These are phyloP conservation scores for Cydia amplana DNA, from an alignment of 1,140 invertebrate species.

Conservation along the genomic window DNA sequence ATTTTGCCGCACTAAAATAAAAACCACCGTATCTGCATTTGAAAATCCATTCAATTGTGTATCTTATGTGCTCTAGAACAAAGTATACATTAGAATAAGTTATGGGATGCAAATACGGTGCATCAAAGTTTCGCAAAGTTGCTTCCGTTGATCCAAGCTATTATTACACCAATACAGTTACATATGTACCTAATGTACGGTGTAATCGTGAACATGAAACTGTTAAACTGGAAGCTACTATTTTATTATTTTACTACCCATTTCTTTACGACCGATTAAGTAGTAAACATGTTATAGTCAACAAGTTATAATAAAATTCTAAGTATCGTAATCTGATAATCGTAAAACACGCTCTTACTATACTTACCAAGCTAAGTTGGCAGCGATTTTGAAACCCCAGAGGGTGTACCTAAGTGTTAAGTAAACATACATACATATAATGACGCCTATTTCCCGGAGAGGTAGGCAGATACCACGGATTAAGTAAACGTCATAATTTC, in stretches of 20 bases:
- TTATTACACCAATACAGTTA: slow-evolving; percentile 15
- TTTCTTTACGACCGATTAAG: slow-evolving; percentile 21
- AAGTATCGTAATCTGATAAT: neutral
- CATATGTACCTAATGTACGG: neutral
- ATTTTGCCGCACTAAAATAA: neutral
- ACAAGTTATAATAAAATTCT: neutral
- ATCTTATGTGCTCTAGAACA: neutral
- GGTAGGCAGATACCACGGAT: too few species aligned
- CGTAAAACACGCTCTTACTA: too few species aligned
- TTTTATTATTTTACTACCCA: slow-evolving; percentile 24
- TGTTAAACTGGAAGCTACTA: slow-evolving; percentile 20
- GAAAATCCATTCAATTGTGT: neutral
- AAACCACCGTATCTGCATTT: neutral
- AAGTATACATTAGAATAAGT: neutral
- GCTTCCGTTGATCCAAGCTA: slow-evolving; percentile 2
- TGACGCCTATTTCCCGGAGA: too few species aligned
- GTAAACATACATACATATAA: too few species aligned
- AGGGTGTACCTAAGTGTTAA: too few species aligned
- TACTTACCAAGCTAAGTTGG: too few species aligned
- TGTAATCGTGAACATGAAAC: slow-evolving; percentile 24
- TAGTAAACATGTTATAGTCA: slow-evolving; percentile 5
- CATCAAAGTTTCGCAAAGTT: neutral
- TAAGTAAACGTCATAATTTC: too few species aligned
- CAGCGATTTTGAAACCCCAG: too few species aligned
- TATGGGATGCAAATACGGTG: neutral